phyloP scores from a whole-genome alignment of 2,888 invertebrate genomes.

The Heliconius erato region DNA sequence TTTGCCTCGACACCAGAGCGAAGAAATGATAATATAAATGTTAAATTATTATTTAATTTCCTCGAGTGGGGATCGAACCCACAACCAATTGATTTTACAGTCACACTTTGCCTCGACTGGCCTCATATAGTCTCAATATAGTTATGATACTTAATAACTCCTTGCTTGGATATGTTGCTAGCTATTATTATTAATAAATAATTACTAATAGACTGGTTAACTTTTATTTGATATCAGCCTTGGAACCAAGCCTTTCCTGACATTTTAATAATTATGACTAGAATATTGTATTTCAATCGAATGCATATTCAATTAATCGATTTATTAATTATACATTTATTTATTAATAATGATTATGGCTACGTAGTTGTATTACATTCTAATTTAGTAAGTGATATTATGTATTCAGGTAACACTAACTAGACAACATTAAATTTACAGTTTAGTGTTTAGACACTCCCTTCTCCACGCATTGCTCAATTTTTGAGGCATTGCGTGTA shows the following conservation, averaged over 20 bases:
- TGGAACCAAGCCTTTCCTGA: constrained; percentile 32
- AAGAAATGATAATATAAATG: no score
- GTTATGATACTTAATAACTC: background rate
- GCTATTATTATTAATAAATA: constrained; percentile 2
- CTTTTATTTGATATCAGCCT: constrained; percentile 30
- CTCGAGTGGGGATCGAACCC: no score
- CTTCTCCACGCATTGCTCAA: background rate
- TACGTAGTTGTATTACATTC: background rate
- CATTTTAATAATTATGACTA: constrained; percentile 26
- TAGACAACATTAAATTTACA: background rate
- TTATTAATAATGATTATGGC: background rate
- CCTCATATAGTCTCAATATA: background rate
- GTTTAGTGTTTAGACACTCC: background rate
- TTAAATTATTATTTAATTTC: no score
- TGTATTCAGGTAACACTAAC: background rate
- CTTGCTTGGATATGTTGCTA: background rate
- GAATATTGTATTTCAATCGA: constrained; percentile 23
- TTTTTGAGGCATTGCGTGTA: background rate
- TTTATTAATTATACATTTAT: constrained; percentile 26
- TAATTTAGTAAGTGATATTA: constrained; percentile 3
- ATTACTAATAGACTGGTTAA: background rate
- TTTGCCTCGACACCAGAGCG: no score
- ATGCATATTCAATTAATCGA: constrained; percentile 32
- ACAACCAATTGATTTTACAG: no score
- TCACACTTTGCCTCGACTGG: no score